Base-by-base conservation (phyloP, 2,888 invertebrate species). In the Lottia gigantea region DNA sequence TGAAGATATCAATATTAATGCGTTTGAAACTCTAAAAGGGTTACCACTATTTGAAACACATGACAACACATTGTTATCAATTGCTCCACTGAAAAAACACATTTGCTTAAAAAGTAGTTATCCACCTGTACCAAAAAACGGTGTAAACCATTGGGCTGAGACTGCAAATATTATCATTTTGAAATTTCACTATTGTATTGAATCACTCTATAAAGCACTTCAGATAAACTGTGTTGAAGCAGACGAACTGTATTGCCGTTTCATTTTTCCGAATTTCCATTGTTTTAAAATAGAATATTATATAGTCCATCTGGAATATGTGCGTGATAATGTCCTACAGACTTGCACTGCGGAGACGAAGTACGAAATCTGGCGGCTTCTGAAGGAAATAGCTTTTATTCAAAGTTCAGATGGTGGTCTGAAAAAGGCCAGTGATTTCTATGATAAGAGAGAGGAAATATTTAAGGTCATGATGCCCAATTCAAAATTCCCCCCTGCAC, bases 401-500 rank as follows among this genome's bases (percentile, higher is more conserved):
- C 72, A 74, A n/a, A 73, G 69, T 47, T 69, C 63, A 40, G 71
- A 76, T 55, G 80, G 78, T 11, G 66, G 46, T 4, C 70, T 76
- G 40, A 67, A 71, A 61, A 66, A 67, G 26, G 82, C 79, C 4
- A 66, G 49, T 45, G 74, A 76, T 16, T 82, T 82, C 62, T 82
- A 77, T 70, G 78, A 81, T 67, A 78, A 76, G 0, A 68, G 76
- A 14, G 73, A 76, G 25, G 45, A 64, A 12, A 70, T 82, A 0
- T 83, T 82, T 66, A 45, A 65, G 11, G 66, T 70, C 16, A 80
- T 83, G 80, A 71, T 79, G 25, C 62, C 76, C n/a, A 63, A 69
- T 19, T 68, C 73, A 1, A 74, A 74, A 40, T 77, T 83, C 26
- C 76, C 78, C 1, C 81, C 82, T 1, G 15, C 55, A 12, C 67